phyloP scores from a whole-genome alignment of 2,113 vertebrate genomes.

The Glaucidium brasilianum region DNA sequence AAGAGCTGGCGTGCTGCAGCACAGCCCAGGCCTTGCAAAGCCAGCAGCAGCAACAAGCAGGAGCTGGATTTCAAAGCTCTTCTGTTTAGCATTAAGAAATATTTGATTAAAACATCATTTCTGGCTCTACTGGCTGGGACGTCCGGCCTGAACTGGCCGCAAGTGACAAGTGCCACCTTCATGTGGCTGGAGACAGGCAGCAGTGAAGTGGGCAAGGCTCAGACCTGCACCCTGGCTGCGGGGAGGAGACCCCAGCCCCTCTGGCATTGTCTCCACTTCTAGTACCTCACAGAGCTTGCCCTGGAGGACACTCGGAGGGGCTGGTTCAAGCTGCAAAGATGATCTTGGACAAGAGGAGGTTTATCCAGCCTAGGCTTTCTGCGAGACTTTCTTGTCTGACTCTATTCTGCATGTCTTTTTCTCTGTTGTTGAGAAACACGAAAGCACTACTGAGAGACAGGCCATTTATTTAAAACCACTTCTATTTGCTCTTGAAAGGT shows the following conservation, averaged over 20 bases:
- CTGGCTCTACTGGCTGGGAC: background rate
- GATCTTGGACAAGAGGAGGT: fast-evolving
- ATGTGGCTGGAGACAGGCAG: background rate
- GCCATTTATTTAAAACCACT: background rate
- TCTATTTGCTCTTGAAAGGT: background rate
- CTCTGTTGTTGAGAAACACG: background rate
- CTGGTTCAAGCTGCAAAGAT: background rate
- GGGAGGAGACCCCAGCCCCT: background rate
- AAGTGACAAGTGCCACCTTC: fast-evolving
- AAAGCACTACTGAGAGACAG: too few species aligned
- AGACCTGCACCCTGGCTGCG: too few species aligned
- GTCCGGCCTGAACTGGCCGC: fast-evolving
- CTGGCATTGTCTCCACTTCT: background rate
- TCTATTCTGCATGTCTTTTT: fast-evolving
- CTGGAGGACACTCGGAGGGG: background rate
- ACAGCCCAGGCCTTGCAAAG: background rate
- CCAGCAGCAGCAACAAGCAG: background rate
- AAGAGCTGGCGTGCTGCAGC: background rate
- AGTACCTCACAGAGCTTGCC: background rate
- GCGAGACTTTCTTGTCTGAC: background rate
- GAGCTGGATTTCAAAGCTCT: background rate
- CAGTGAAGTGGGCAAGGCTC: background rate
- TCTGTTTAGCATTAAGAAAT: background rate
- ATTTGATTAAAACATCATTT: fast-evolving
- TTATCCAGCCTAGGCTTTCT: background rate